These are phyloP conservation scores for Anguilla rostrata DNA, from an alignment of 2,113 vertebrate species.

Conservation along the genomic window DNA sequence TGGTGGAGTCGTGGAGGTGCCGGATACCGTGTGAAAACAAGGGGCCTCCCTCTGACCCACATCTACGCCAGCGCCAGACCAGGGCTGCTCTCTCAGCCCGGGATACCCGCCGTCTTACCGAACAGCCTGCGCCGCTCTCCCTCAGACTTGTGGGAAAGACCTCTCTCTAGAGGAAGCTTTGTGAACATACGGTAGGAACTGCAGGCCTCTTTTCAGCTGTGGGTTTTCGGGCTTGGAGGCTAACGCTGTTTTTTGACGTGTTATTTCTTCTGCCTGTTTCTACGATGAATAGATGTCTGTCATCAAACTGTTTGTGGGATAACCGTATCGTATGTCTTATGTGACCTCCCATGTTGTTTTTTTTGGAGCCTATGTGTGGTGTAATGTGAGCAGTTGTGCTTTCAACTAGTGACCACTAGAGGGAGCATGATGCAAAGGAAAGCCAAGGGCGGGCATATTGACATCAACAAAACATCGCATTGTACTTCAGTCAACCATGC, in stretches of 20 bases:
- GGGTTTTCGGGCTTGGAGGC: background rate
- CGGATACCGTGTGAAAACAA: background rate
- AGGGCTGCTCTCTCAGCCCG: background rate
- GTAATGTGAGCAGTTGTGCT: background rate
- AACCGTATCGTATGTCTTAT: background rate
- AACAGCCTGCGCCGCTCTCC: background rate
- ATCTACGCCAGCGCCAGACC: background rate
- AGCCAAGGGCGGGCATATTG: background rate
- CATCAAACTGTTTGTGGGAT: slow-evolving; percentile 17
- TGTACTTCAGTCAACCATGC: background rate
- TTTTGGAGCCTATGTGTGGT: background rate
- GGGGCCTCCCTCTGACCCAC: background rate
- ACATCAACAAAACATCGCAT: background rate
- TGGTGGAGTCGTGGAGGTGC: background rate
- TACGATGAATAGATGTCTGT: background rate
- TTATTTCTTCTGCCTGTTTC: background rate
- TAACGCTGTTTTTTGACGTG: background rate
- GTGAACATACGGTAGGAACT: background rate
- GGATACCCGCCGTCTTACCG: background rate
- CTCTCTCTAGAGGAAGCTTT: background rate
- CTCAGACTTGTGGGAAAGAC: background rate
- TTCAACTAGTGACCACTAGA: background rate
- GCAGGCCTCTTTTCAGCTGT: background rate
- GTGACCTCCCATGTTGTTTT: background rate
- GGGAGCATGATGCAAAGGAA: background rate